Base-by-base conservation (phyloP, 2,888 invertebrate genomes). In the Helleia helle region DNA sequence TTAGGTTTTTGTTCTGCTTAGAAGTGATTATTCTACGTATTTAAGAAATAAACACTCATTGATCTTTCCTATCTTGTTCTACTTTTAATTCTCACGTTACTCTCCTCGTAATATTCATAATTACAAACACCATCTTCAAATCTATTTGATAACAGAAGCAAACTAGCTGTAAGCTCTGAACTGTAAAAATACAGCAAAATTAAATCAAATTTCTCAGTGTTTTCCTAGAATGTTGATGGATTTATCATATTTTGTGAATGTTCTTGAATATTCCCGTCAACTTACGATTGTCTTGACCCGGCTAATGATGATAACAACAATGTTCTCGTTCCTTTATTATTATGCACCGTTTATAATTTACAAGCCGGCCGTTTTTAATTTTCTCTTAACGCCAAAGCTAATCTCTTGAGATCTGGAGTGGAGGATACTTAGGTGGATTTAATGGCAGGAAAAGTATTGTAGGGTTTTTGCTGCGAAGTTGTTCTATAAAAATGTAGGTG, bases 301-400 rank as follows among this genome's bases (percentile, higher is more conserved):
- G 7, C 34, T 22, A n/a, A n/a, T 34, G 18, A 22, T 34, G 34
- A 34, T 34, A 34, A 34, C 18, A 18, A 34, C 34, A 34, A 34
- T 34, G 22, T 7, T 5, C 22, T 7, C 2, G 34, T 34, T 34
- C 18, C 34, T 34, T 34, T 22, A 18, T 34, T 31, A 34, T 34
- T 34, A 34, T 34, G 34, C 34, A 34, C 18, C 34, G 34, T 12
- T 34, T 18, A 34, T 34, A 34, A 34, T 34, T 34, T 34, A 34
- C 12, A 22, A 22, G 34, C 12, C 22, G 34, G 34, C 34, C 34
- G 22, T 22, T 34, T 34, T 34, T 34, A 22, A 34, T 34, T 34
- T 34, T 34, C 34, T 34, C 34, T 34, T 34, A 34, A 34, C 34
- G 34, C 34, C 34, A 18, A 34, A 34, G 34, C 22, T 34, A 22